Evolutionary conservation across 1,140 invertebrate species (phyloP).

Genomic region (Delia radicum): DNA sequence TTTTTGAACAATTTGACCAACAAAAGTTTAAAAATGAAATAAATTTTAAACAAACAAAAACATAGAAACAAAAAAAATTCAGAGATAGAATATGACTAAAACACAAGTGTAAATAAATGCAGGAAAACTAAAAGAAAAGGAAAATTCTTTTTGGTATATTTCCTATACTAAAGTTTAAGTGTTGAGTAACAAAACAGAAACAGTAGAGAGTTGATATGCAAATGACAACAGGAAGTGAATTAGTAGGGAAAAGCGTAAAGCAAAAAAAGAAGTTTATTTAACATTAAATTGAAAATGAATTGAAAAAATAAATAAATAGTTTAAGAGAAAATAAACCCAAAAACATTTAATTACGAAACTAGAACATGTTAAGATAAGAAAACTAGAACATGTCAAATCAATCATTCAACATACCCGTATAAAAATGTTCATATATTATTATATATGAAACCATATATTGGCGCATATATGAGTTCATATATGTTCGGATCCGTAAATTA

Average conservation of each 20-base stretch:
- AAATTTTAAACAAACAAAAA: neutral
- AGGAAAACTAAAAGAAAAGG: neutral
- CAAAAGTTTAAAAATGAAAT: constrained; percentile 2
- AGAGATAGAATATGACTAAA: neutral
- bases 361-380: too few species aligned
- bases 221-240: neutral
- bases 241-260: neutral
- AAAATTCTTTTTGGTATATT: neutral
- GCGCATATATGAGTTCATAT: too few species aligned
- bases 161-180: neutral
- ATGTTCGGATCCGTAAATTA: too few species aligned
- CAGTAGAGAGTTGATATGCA: neutral
- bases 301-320: neutral
- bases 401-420: too few species aligned
- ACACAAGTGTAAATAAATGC: neutral
- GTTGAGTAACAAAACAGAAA: neutral
- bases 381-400: too few species aligned
- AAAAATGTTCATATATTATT: too few species aligned
- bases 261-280: neutral
- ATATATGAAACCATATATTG: too few species aligned
- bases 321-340: too few species aligned
- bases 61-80: neutral
- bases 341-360: too few species aligned
- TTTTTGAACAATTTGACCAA: neutral
- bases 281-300: neutral